Conservation (phyloP, 2,888 invertebrate species). For the Eristalis tenax region DNA sequence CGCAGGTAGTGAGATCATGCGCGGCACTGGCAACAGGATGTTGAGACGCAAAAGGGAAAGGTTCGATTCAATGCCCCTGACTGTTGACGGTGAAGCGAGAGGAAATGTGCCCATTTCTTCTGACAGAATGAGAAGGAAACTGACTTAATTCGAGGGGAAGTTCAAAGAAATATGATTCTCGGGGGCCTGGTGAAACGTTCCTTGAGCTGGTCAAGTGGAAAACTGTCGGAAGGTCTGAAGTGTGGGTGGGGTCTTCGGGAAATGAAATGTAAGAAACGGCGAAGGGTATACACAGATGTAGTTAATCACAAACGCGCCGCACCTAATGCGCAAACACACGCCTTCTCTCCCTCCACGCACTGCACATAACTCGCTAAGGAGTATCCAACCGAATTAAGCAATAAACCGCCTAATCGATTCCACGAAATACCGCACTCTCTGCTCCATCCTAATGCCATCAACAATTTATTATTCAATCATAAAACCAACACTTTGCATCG, state of each 20-base stretch:
- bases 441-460: not conserved
- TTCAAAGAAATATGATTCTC: not conserved
- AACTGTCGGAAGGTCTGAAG: not conserved
- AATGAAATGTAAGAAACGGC: too few species aligned
- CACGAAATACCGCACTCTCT: not conserved
- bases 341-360: not conserved
- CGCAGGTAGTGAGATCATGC: not conserved
- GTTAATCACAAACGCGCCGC: too few species aligned
- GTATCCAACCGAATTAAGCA: not conserved
- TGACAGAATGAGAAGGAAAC: not conserved
- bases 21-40: not conserved
- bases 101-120: not conserved
- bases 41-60: not conserved
- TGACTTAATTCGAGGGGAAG: not conserved
- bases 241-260: too few species aligned
- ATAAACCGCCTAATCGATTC: not conserved
- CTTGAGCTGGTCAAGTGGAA: not conserved
- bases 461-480: slow-evolving; percentile 19
- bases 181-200: not conserved
- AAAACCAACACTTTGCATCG: slow-evolving; percentile 6
- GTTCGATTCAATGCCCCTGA: not conserved
- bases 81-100: not conserved
- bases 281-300: too few species aligned
- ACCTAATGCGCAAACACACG: too few species aligned
- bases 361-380: not conserved